A percentile compares a stretch with the other conserved stretches of the same genome.
These are phyloP conservation scores for Loripinus fragilis DNA, from an alignment of 2,888 invertebrate genomes.

Conservation along the genomic window DNA sequence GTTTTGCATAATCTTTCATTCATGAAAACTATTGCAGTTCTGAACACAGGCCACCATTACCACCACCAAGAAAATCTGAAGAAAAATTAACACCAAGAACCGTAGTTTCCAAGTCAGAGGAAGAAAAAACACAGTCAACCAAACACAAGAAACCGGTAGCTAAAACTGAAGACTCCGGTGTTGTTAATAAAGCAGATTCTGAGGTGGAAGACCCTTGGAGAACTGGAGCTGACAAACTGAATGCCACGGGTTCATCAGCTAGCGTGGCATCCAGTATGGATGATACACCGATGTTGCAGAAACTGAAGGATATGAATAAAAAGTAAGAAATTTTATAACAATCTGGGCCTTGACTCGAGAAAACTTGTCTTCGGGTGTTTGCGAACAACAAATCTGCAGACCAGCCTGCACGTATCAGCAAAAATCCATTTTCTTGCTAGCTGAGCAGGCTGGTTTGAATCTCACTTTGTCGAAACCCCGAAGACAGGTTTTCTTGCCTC, in stretches of 20 bases:
- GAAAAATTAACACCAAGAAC: constrained; percentile 44
- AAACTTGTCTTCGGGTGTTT: no score
- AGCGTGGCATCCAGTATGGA: constrained; percentile 62
- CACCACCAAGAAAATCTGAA: constrained; percentile 52
- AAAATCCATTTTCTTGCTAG: no score
- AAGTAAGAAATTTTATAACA: constrained; percentile 55
- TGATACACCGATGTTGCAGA: constrained; percentile 71
- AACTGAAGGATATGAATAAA: constrained; percentile 75
- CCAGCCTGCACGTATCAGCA: background rate
- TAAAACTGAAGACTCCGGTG: background rate
- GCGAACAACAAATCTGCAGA: background rate
- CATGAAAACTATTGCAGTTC: no score
- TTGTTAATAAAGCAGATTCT: constrained; percentile 5
- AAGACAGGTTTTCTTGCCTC: no score
- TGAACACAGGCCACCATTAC: constrained; percentile 57
- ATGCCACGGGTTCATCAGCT: constrained; percentile 43
- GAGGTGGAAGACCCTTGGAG: background rate
- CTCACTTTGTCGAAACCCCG: background rate
- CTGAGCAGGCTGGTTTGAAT: background rate
- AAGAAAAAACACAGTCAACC: constrained; percentile 35
- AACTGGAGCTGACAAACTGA: background rate
- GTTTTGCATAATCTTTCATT: no score
- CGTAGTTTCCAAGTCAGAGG: constrained; percentile 44
- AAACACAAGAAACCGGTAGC: background rate
- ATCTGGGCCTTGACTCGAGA: no score